Evolutionary conservation across 2,797 vertebrate genomes (phyloP).

Genomic region (Decapterus maruadsi): DNA sequence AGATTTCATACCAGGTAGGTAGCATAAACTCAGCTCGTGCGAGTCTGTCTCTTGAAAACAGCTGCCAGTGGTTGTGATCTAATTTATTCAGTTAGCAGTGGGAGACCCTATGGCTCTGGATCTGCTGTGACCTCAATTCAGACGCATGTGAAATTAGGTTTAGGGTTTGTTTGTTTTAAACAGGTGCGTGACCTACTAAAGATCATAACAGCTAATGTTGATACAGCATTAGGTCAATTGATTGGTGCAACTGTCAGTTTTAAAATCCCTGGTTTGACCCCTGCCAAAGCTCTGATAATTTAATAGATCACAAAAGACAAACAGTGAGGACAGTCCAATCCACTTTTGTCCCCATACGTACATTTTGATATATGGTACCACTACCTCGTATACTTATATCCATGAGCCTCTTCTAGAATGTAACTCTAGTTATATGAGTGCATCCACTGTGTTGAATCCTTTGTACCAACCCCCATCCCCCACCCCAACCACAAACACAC

Average conservation of each 20-base stretch:
- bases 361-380: slow-evolving; percentile 34
- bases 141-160: slow-evolving; percentile 16
- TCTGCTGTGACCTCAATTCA: slow-evolving; percentile 22
- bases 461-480: slow-evolving; percentile 34
- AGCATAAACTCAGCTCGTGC: neutral
- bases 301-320: slow-evolving; percentile 22
- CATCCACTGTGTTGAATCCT: slow-evolving; percentile 40
- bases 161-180: slow-evolving; percentile 14
- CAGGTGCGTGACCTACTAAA: slow-evolving; percentile 8
- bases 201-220: slow-evolving; percentile 21
- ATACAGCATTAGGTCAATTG: slow-evolving; percentile 33
- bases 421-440: slow-evolving; percentile 33
- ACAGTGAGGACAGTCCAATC: slow-evolving; percentile 21
- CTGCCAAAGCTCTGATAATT: slow-evolving; percentile 13
- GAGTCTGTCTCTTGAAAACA: slow-evolving; percentile 6
- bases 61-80: slow-evolving; percentile 14
- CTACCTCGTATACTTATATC: slow-evolving; percentile 27
- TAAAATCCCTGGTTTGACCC: slow-evolving; percentile 18
- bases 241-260: slow-evolving; percentile 30
- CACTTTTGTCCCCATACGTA: slow-evolving; percentile 22
- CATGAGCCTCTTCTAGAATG: slow-evolving; percentile 23
- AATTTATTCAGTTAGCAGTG: slow-evolving; percentile 35
- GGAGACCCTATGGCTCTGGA: neutral
- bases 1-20: neutral
- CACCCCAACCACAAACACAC: slow-evolving; percentile 27